Conservation (phyloP, 1,140 invertebrate species). For the Drosophila willistoni region DNA sequence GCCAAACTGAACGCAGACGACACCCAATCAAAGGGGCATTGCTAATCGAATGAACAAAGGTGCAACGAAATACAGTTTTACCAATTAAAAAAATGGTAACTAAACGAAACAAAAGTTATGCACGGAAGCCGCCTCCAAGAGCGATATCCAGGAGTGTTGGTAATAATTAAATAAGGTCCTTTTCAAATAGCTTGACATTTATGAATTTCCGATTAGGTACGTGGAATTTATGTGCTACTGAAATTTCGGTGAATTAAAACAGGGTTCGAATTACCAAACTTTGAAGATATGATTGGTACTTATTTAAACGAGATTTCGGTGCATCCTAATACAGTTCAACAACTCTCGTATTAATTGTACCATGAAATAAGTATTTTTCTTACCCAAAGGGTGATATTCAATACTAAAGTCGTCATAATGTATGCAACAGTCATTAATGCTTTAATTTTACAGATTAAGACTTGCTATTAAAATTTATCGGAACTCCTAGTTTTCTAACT, state of each 20-base stretch:
- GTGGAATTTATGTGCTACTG: slow-evolving; percentile 75
- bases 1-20: slow-evolving; percentile 77
- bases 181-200: slow-evolving; percentile 61
- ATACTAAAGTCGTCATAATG: too few species aligned
- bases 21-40: slow-evolving; percentile 71
- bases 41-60: slow-evolving; percentile 17
- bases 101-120: slow-evolving; percentile 26
- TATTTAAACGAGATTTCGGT: slow-evolving; percentile 6
- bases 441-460: too few species aligned
- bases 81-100: slow-evolving; percentile 50
- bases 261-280: slow-evolving; percentile 50
- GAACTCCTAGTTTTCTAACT: too few species aligned
- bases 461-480: too few species aligned
- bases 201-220: slow-evolving; percentile 74
- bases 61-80: slow-evolving; percentile 45
- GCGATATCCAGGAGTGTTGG: background rate
- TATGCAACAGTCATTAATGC: too few species aligned
- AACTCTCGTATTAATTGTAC: slow-evolving; percentile 33
- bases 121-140: slow-evolving; percentile 39
- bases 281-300: slow-evolving; percentile 6
- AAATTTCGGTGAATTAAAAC: slow-evolving; percentile 36
- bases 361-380: too few species aligned
- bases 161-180: slow-evolving; percentile 11
- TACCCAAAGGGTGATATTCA: too few species aligned
- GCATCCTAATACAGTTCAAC: slow-evolving; percentile 67